Percentiles rank a stretch among this genome's conserved stretches.
Conservation (phyloP, 2,888 invertebrate species). For the Rosalia funebris region DNA sequence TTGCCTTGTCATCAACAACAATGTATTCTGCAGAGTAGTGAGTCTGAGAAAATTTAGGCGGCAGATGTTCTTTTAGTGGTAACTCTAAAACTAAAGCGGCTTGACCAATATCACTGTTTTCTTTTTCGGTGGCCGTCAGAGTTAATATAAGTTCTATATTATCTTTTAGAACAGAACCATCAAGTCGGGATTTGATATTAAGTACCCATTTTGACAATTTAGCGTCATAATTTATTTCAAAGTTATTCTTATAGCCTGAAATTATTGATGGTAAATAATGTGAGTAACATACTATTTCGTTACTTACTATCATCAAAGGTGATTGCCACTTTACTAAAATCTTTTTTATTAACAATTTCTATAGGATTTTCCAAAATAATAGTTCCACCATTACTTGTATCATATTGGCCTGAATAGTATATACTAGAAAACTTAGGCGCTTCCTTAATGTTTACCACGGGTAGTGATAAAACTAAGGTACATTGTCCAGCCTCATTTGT, state of each 20-base stretch:
- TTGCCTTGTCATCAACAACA: constrained; percentile 5
- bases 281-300: neutral
- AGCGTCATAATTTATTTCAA: constrained; percentile 27
- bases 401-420: constrained; percentile 11
- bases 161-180: constrained; percentile 21
- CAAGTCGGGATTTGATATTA: constrained; percentile 20
- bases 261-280: neutral
- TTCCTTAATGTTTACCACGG: constrained; percentile 26
- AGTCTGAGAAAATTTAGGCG: constrained; percentile 30
- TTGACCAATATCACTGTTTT: constrained; percentile 19
- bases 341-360: constrained; percentile 2
- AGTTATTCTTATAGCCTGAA: constrained; percentile 34
- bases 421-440: constrained; percentile 30
- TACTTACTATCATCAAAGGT: constrained; percentile 21
- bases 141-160: constrained; percentile 37
- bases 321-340: constrained; percentile 2
- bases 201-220: constrained; percentile 26
- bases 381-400: neutral
- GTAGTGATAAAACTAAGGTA: constrained; percentile 25
- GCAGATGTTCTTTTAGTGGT: constrained; percentile 12
- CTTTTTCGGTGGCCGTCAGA: constrained; percentile 32
- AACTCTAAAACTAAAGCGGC: constrained; percentile 36
- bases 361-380: constrained; percentile 2
- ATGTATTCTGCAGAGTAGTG: constrained; percentile 36
- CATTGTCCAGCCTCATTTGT: constrained; percentile 10